These are phyloP conservation scores for Helicoverpa assulta DNA, from an alignment of 2,888 invertebrate species.

Conservation along the genomic window DNA sequence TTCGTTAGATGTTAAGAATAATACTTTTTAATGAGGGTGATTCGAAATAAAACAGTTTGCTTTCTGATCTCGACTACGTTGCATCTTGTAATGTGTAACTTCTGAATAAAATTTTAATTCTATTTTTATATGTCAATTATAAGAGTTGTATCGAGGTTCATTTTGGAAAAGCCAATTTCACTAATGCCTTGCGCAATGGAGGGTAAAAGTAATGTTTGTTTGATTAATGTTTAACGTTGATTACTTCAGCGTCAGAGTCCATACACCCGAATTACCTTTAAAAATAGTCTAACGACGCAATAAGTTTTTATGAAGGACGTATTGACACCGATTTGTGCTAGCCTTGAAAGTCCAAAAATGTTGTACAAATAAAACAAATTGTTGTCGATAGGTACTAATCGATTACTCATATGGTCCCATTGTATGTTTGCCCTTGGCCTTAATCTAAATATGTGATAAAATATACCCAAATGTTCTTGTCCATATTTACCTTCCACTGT, in stretches of 20 bases:
- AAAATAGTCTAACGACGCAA: neutral
- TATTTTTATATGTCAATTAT: no score
- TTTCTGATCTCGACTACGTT: no score
- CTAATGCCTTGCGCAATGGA: no score
- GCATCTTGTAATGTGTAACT: neutral
- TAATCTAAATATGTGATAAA: slow-evolving; percentile 21
- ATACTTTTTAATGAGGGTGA: no score
- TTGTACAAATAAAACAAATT: neutral
- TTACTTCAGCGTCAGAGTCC: neutral
- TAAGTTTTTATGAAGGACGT: neutral
- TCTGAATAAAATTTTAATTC: no score
- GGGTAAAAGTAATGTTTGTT: neutral
- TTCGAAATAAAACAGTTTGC: no score
- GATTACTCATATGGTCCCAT: slow-evolving; percentile 6
- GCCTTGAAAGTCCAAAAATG: neutral
- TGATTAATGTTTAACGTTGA: neutral
- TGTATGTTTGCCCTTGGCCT: slow-evolving; percentile 31
- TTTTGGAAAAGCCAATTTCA: no score
- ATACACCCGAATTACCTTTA: neutral
- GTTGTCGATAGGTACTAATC: neutral
- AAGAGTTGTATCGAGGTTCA: no score
- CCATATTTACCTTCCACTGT: slow-evolving; percentile 1
- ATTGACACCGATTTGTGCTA: neutral
- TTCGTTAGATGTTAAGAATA: no score
- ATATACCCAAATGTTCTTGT: neutral